Percentiles rank a stretch among this genome's conserved stretches.
Conservation (phyloP, 2,888 invertebrate species). For the Aphrophora alni region DNA sequence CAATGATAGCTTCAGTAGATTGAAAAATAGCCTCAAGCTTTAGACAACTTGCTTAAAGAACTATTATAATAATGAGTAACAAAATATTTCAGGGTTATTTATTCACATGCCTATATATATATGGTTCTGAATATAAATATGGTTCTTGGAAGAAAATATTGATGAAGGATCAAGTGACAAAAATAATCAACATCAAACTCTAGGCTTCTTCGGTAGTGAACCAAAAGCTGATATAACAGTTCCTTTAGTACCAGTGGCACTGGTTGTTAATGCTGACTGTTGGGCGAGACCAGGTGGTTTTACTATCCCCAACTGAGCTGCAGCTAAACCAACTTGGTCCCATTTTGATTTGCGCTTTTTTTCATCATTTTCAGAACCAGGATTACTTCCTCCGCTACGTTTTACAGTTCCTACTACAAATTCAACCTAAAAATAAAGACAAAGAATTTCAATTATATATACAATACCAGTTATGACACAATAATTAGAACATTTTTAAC, state of each 20-base stretch:
- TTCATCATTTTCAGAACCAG: constrained; percentile 67
- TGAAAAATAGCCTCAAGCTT: too few species aligned
- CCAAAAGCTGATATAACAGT: constrained; percentile 94
- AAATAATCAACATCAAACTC: constrained; percentile 29
- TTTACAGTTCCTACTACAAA: constrained; percentile 76
- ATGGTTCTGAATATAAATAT: too few species aligned
- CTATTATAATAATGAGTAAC: too few species aligned
- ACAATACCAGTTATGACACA: too few species aligned
- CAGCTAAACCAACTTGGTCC: constrained; percentile 79
- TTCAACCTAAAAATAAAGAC: constrained; percentile 62
- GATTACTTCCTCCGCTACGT: constrained; percentile 51
- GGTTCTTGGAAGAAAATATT: too few species aligned
- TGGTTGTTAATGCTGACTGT: constrained; percentile 77
- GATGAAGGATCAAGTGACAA: too few species aligned
- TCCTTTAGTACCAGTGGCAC: constrained; percentile 87
- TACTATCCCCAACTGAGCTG: constrained; percentile 56
- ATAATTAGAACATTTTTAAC: too few species aligned
- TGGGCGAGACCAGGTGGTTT: constrained; percentile 72
- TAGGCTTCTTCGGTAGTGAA: constrained; percentile 79
- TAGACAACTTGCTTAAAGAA: too few species aligned
- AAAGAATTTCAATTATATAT: too few species aligned
- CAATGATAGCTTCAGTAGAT: too few species aligned
- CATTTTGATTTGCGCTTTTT: constrained; percentile 90
- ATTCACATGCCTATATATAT: too few species aligned
- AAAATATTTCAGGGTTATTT: too few species aligned